phyloP scores from a whole-genome alignment of 2,888 invertebrate species.

The Stenodera caucasica region DNA sequence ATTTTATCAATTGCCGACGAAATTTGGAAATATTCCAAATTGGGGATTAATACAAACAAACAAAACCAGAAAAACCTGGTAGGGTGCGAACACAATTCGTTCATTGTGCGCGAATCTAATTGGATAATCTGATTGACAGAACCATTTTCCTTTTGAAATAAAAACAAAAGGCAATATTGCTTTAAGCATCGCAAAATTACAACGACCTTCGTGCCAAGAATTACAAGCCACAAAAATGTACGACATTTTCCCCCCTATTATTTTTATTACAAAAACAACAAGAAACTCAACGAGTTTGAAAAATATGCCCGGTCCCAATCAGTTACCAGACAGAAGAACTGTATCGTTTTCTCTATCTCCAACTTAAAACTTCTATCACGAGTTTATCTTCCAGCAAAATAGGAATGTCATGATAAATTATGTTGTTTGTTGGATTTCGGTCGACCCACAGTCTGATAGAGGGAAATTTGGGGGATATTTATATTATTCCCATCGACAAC shows the following conservation, averaged over 20 bases:
- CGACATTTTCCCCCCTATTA: neutral
- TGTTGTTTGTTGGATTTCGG: constrained; percentile 39
- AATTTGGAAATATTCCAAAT: neutral
- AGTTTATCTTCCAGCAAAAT: constrained; percentile 40
- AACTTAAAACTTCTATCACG: constrained; percentile 21
- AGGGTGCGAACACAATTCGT: neutral
- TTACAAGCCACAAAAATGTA: neutral
- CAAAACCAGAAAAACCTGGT: no score
- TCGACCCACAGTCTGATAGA: constrained; percentile 31
- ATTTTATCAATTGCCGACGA: neutral
- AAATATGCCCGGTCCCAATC: neutral
- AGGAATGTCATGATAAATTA: constrained; percentile 46
- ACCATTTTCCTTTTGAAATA: neutral
- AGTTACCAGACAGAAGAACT: neutral
- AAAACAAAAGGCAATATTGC: neutral
- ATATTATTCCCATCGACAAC: no score
- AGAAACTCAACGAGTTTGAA: neutral
- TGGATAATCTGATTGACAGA: neutral
- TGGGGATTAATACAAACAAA: no score
- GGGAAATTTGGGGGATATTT: constrained; percentile 25
- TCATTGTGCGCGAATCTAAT: neutral
- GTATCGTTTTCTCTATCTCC: constrained; percentile 18
- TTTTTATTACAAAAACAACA: neutral
- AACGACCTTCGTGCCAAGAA: neutral
- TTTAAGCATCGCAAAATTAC: neutral